Evolutionary conservation across 2,888 invertebrate genomes (phyloP).

Genomic region (Orthonychiurus folsomi): DNA sequence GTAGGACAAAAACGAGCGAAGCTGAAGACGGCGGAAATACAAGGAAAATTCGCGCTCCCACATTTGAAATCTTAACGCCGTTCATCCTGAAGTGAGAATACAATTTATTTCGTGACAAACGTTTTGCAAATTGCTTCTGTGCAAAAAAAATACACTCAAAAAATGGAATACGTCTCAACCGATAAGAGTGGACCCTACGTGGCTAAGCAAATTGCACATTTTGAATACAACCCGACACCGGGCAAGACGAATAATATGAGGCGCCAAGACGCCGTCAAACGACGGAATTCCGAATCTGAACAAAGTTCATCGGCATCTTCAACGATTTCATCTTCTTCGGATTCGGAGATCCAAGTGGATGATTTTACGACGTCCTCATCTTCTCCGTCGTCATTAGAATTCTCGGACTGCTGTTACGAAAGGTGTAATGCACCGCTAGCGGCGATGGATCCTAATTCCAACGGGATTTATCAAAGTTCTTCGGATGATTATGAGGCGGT

Average conservation of each 20-base stretch:
- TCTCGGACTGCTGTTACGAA: neutral
- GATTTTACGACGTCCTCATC: neutral
- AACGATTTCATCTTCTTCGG: neutral
- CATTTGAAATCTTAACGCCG: too few relatives aligned
- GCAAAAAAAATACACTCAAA: too few relatives aligned
- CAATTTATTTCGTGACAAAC: too few relatives aligned
- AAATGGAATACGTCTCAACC: too few relatives aligned
- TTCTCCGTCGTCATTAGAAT: neutral
- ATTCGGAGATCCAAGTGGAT: neutral
- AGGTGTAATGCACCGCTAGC: neutral
- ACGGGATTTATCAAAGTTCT: neutral
- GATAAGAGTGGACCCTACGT: slow-evolving; percentile 12
- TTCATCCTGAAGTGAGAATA: too few relatives aligned
- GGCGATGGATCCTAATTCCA: neutral
- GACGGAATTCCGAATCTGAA: slow-evolving; percentile 19
- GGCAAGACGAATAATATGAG: slow-evolving; percentile 15
- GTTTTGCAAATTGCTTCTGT: too few relatives aligned
- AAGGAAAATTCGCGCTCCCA: too few relatives aligned
- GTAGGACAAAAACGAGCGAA: too few relatives aligned
- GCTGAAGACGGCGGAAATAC: too few relatives aligned
- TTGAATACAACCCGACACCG: slow-evolving; percentile 26
- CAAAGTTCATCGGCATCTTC: neutral
- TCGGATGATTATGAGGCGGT: neutral
- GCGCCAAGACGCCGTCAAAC: slow-evolving; percentile 33
- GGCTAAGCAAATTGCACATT: slow-evolving; percentile 36